A percentile compares a stretch with the other conserved stretches of the same genome.
phyloP scores from a whole-genome alignment of 2,888 invertebrate species.

The Polydrusus cervinus region DNA sequence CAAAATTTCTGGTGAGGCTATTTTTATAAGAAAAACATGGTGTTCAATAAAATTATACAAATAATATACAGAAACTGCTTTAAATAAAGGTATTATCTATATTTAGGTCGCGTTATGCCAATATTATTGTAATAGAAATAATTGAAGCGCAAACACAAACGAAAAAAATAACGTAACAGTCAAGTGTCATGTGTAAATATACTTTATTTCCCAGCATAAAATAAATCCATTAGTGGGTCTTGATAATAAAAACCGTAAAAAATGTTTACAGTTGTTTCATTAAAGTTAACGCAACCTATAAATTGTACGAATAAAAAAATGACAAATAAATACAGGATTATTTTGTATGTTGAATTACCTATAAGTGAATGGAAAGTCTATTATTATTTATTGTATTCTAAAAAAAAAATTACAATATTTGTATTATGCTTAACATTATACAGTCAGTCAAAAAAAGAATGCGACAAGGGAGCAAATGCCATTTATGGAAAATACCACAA shows the following conservation, averaged over 20 bases:
- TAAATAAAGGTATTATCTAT: conserved; percentile 5
- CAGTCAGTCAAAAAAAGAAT: too few species aligned
- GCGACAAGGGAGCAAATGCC: too few species aligned
- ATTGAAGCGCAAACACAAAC: conserved; percentile 4
- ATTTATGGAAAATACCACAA: too few species aligned
- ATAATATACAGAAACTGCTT: not conserved
- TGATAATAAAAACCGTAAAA: conserved; percentile 39
- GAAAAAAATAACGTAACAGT: conserved; percentile 15
- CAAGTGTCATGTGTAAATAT: conserved; percentile 23
- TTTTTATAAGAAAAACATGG: too few species aligned
- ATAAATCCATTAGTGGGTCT: conserved; percentile 45
- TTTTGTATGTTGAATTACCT: too few species aligned
- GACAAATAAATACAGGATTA: too few species aligned
- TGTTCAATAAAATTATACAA: too few species aligned
- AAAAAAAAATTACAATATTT: too few species aligned
- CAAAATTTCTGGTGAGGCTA: too few species aligned
- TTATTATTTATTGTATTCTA: too few species aligned
- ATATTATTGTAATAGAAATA: not conserved
- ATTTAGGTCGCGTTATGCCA: not conserved
- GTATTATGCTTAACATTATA: too few species aligned
- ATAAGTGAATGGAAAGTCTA: too few species aligned
- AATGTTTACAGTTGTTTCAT: conserved; percentile 38
- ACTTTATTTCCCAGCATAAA: conserved; percentile 37
- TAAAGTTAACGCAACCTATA: conserved; percentile 27
- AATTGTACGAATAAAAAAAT: conserved; percentile 7